phyloP scores from a whole-genome alignment of 30 jellyfish, hydroid and myxozoan species.

The Aurelia coerulea region DNA sequence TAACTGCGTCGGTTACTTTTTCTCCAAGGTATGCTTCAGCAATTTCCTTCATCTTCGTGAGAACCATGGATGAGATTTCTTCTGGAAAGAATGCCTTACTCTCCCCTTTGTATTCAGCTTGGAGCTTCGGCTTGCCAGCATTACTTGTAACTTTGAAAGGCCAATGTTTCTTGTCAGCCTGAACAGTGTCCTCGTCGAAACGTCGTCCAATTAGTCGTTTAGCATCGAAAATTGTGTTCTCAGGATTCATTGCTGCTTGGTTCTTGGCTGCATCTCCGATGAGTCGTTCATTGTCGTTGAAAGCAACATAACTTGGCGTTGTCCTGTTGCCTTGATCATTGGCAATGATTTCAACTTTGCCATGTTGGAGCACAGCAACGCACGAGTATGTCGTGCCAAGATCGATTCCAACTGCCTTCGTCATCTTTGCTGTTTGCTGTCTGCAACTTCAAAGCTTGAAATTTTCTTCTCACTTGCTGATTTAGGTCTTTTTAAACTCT shows the following conservation, averaged over 20 bases:
- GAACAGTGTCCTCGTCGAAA: slow-evolving; percentile 64
- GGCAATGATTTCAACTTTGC: slow-evolving; percentile 85
- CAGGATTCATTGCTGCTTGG: slow-evolving; percentile 85
- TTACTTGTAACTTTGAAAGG: slow-evolving; percentile 64
- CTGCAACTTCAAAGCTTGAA: no score
- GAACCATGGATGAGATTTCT: slow-evolving; percentile 86
- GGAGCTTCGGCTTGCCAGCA: slow-evolving; percentile 60
- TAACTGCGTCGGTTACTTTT: slow-evolving; percentile 76
- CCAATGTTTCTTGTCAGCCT: slow-evolving; percentile 74
- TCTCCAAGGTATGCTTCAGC: slow-evolving; percentile 85
- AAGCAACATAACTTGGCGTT: slow-evolving; percentile 87
- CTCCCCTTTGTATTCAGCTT: slow-evolving; percentile 58
- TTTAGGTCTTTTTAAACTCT: no score
- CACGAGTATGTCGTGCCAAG: slow-evolving; percentile 90
- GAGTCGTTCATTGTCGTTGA: slow-evolving; percentile 73
- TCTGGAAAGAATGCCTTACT: slow-evolving; percentile 65
- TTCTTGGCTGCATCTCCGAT: slow-evolving; percentile 89
- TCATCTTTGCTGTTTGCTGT: slow-evolving; percentile 16
- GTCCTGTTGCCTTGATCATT: slow-evolving; percentile 88
- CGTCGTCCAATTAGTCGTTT: slow-evolving; percentile 81
- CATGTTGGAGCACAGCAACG: slow-evolving; percentile 84
- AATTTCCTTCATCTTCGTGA: slow-evolving; percentile 78
- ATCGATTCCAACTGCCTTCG: slow-evolving; percentile 87
- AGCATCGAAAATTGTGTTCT: slow-evolving; percentile 82
- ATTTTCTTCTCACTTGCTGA: no score